Evolutionary conservation across 2,888 invertebrate genomes (phyloP).

Genomic region (Drosophila nr. perissopoda): DNA sequence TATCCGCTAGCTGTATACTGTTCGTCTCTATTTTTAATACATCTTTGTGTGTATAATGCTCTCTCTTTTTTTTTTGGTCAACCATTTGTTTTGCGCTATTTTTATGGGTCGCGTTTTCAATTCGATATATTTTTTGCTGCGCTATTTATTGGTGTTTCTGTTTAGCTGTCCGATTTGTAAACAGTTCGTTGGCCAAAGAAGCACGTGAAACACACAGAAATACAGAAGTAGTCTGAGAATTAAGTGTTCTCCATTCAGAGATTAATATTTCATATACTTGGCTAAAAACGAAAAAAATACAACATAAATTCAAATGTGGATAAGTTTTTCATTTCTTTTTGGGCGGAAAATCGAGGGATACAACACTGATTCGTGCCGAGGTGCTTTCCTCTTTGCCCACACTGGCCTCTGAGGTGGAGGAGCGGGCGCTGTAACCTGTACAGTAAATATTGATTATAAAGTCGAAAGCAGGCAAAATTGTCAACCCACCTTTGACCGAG

Average conservation of each 20-base stretch:
- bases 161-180: conserved; percentile 66
- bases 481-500: conserved; percentile 65
- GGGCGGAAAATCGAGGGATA: conserved; percentile 78
- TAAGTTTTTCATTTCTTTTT: conserved; percentile 35
- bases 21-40: conserved; percentile 29
- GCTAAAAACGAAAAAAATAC: neutral
- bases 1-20: conserved; percentile 24
- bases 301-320: conserved; percentile 4
- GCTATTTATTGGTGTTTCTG: conserved; percentile 55
- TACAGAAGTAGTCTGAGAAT: neutral
- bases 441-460: neutral
- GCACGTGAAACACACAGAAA: conserved; percentile 42
- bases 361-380: conserved; percentile 71
- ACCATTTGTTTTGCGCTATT: conserved; percentile 56
- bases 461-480: neutral
- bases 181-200: conserved; percentile 52
- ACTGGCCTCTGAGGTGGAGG: conserved; percentile 64
- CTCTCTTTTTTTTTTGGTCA: conserved; percentile 38
- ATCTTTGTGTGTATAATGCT: conserved; percentile 11
- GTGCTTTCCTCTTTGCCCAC: conserved; percentile 49
- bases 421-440: conserved; percentile 55
- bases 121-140: conserved; percentile 3
- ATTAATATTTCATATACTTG: conserved; percentile 10
- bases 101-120: conserved; percentile 40
- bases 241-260: neutral